Conservation (phyloP, 2,888 invertebrate species). For the Monopis laevigella region DNA sequence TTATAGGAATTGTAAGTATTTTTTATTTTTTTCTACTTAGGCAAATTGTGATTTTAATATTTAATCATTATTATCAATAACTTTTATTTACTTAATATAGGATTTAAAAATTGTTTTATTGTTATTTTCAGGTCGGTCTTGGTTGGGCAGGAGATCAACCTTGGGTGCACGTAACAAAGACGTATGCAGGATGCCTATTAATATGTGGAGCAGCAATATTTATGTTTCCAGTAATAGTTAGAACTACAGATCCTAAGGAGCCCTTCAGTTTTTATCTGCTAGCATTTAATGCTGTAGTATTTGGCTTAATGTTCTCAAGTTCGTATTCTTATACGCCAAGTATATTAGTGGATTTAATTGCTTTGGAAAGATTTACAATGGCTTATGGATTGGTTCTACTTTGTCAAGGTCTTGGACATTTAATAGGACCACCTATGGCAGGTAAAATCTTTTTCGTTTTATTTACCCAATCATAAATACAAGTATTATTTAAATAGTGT, state of each 20-base stretch:
- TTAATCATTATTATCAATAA: background rate
- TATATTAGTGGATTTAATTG: slow-evolving; percentile 88
- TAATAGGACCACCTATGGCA: slow-evolving; percentile 93
- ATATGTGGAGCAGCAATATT: slow-evolving; percentile 70
- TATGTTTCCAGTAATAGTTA: slow-evolving; percentile 67
- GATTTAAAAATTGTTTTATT: slow-evolving; percentile 13
- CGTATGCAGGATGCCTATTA: slow-evolving; percentile 83
- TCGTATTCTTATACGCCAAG: slow-evolving; percentile 93
- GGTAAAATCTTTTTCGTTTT: too few relatives aligned
- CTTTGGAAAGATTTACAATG: slow-evolving; percentile 90
- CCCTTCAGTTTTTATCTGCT: slow-evolving; percentile 59
- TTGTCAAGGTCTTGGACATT: slow-evolving; percentile 92
- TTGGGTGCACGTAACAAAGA: slow-evolving; percentile 85
- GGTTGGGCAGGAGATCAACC: slow-evolving; percentile 91
- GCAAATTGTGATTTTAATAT: background rate
- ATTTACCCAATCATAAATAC: too few relatives aligned
- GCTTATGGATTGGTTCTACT: slow-evolving; percentile 91
- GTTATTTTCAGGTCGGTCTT: slow-evolving; percentile 70
- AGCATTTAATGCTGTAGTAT: slow-evolving; percentile 69
- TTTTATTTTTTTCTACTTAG: slow-evolving; percentile 2
- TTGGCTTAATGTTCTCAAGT: slow-evolving; percentile 91
- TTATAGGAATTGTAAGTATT: slow-evolving; percentile 83
- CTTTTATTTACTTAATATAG: background rate
- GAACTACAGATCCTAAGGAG: slow-evolving; percentile 34
- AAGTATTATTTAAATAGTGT: too few relatives aligned